phyloP scores from a whole-genome alignment of 2,888 invertebrate genomes.

The Latrodectus elegans region DNA sequence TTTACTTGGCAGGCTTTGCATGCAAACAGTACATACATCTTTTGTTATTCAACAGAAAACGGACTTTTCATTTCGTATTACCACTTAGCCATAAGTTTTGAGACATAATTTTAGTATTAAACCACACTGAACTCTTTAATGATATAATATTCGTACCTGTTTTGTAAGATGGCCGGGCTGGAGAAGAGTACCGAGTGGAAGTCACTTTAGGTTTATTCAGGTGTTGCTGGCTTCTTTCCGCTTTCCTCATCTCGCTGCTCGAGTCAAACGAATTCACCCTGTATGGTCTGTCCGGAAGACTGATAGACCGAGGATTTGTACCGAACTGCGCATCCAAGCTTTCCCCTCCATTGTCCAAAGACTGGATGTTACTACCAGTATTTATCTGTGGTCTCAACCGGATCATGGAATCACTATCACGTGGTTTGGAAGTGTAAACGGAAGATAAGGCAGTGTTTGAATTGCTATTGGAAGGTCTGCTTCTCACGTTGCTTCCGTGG shows the following conservation, averaged over 20 bases:
- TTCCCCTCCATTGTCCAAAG: conserved; percentile 54
- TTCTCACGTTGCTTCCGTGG: conserved; percentile 58
- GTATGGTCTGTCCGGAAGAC: conserved; percentile 56
- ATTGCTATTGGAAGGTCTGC: conserved; percentile 26
- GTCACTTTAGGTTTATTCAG: conserved; percentile 43
- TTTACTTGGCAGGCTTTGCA: too few relatives aligned
- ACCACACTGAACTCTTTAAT: neutral
- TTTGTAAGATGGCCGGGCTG: conserved; percentile 46
- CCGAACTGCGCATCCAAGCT: conserved; percentile 66
- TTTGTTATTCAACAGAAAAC: too few relatives aligned
- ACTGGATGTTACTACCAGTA: conserved; percentile 23
- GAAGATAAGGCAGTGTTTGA: conserved; percentile 25
- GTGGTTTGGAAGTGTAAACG: conserved; percentile 33
- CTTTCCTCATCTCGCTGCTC: conserved; percentile 46
- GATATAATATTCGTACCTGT: conserved; percentile 18
- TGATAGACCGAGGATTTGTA: conserved; percentile 58
- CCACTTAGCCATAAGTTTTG: too few relatives aligned
- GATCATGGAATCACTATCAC: conserved; percentile 29
- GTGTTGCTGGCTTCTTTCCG: conserved; percentile 42
- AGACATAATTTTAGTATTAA: too few relatives aligned
- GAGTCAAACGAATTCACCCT: conserved; percentile 42
- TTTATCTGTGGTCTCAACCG: conserved; percentile 14
- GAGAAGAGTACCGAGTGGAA: conserved; percentile 34
- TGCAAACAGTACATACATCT: too few relatives aligned
- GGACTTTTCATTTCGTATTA: too few relatives aligned